phyloP scores from a whole-genome alignment of 2,113 vertebrate genomes.

The Leucopsar rothschildi region DNA sequence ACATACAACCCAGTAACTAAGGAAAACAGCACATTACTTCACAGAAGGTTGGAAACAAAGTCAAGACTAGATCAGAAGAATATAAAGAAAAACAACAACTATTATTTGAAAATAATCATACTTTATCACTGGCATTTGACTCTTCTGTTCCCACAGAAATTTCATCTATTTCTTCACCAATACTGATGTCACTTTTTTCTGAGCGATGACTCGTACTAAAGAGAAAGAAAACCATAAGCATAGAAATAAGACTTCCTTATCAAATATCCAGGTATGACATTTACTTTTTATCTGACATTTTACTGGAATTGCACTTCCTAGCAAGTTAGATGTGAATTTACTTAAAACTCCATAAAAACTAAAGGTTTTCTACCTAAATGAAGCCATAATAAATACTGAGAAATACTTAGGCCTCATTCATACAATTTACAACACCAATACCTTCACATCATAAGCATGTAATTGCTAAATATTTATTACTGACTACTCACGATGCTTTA shows the following conservation, averaged over 20 bases:
- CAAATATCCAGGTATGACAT: background rate
- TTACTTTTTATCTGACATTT: background rate
- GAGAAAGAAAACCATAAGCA: background rate
- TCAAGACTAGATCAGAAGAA: background rate
- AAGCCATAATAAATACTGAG: background rate
- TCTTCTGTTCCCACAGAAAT: slow-evolving; percentile 84
- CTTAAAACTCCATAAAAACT: background rate
- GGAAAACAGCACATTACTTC: background rate
- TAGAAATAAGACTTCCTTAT: background rate
- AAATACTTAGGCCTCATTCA: background rate
- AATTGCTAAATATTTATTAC: background rate
- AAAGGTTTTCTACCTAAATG: background rate
- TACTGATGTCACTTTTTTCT: slow-evolving; percentile 87
- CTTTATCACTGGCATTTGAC: slow-evolving; percentile 80
- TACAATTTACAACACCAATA: background rate
- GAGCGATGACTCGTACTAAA: slow-evolving; percentile 83
- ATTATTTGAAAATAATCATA: slow-evolving; percentile 26
- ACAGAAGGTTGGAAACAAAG: background rate
- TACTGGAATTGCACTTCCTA: background rate
- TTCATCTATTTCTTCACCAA: slow-evolving; percentile 92
- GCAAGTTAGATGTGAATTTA: background rate
- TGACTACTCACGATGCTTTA: background rate
- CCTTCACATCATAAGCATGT: background rate
- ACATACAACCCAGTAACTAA: background rate
- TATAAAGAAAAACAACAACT: background rate